Conservation (phyloP, 1,140 invertebrate genomes). For the Drosophila ohnishii region DNA sequence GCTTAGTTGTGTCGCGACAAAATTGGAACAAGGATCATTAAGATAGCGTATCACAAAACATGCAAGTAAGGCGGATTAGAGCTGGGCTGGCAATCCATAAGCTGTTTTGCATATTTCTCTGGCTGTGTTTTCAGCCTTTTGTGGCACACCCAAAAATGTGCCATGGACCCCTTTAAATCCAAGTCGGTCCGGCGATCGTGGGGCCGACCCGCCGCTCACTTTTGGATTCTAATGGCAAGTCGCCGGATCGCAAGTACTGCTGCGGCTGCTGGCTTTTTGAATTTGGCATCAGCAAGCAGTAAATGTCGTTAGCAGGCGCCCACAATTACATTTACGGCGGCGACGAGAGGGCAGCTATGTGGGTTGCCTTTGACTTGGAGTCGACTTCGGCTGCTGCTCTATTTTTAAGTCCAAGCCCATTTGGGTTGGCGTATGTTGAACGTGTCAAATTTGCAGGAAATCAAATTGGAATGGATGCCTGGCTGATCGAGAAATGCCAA, state of each 20-base stretch:
- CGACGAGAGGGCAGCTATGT: background rate
- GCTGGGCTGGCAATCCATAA: conserved; percentile 1
- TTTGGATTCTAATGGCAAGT: conserved; percentile 65
- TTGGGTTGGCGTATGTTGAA: background rate
- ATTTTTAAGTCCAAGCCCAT: conserved; percentile 15
- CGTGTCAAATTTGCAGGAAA: background rate
- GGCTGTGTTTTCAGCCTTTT: conserved; percentile 4
- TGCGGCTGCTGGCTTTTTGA: conserved; percentile 20
- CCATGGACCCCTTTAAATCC: conserved; percentile 8
- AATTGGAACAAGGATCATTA: conserved; percentile 34
- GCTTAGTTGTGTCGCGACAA: conserved; percentile 17
- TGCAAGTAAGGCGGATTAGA: conserved; percentile 22
- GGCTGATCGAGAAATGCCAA: background rate
- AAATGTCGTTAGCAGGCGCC: conserved; percentile 33
- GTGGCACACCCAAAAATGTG: conserved; percentile 66
- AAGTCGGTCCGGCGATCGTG: conserved; percentile 19
- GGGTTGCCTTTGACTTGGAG: conserved; percentile 5
- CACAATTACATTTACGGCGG: conserved; percentile 31
- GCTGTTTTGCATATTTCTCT: conserved; percentile 32
- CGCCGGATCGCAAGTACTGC: conserved; percentile 23
- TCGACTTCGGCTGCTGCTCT: conserved; percentile 8
- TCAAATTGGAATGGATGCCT: background rate
- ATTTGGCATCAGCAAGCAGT: conserved; percentile 11
- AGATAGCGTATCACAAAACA: conserved; percentile 30
- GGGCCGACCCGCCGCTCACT: conserved; percentile 55